phyloP scores from a whole-genome alignment of 64 coral and sea anemone species.

The Trachythela sp. region DNA sequence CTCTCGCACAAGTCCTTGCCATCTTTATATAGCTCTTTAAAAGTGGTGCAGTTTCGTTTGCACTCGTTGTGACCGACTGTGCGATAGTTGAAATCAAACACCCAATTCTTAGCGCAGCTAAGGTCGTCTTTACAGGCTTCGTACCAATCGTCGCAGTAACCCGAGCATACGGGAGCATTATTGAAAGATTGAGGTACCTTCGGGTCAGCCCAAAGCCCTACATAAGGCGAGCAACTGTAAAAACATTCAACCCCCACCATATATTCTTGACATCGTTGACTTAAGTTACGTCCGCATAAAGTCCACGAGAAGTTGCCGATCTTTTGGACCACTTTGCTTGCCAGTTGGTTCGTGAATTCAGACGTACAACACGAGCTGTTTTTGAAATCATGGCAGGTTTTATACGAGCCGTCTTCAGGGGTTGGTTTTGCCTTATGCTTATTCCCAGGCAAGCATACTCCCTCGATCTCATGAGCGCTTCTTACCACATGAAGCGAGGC shows the following conservation, averaged over 20 bases:
- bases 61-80: conserved; percentile 37
- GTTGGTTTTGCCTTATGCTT: conserved; percentile 58
- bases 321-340: conserved; percentile 22
- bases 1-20: conserved; percentile 68
- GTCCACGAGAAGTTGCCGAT: conserved; percentile 73
- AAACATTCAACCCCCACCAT: conserved; percentile 83
- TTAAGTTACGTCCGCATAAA: conserved; percentile 41
- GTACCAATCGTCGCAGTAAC: conserved; percentile 73
- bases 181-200: background rate
- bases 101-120: conserved; percentile 69
- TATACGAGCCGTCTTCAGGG: conserved; percentile 49
- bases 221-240: conserved; percentile 65
- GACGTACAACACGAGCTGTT: conserved; percentile 69
- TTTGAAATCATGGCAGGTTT: conserved; percentile 61
- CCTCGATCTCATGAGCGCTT: background rate
- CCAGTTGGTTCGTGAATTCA: conserved; percentile 57
- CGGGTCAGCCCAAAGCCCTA: conserved; percentile 54
- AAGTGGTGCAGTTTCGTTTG: conserved; percentile 43
- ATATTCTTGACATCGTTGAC: conserved; percentile 49
- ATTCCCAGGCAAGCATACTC: conserved; percentile 47
- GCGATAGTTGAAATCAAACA: conserved; percentile 44
- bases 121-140: conserved; percentile 70
- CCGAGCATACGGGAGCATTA: conserved; percentile 55
- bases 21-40: conserved; percentile 64
- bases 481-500: background rate